phyloP scores from a whole-genome alignment of 2,113 vertebrate genomes.

The Oxygymnocypris stewartii region DNA sequence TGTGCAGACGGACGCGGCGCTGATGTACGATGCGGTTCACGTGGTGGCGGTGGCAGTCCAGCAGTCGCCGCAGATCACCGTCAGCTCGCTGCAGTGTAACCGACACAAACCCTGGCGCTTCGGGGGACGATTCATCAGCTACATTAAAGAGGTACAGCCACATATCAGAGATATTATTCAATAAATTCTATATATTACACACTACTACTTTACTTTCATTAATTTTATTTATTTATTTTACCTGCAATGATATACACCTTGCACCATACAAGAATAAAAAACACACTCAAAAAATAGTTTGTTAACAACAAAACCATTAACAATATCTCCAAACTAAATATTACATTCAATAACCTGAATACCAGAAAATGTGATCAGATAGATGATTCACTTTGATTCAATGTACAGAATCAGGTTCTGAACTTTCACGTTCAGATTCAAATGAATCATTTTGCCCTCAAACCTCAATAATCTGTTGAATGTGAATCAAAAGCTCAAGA shows the following conservation, averaged over 20 bases:
- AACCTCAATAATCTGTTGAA: background rate
- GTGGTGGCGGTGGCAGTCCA: conserved; percentile 96
- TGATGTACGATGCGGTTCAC: conserved; percentile 97
- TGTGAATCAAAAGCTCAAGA: background rate
- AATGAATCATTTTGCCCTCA: background rate
- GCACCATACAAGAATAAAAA: background rate
- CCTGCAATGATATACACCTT: background rate
- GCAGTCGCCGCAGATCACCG: conserved; percentile 97
- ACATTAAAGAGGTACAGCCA: conserved; percentile 92
- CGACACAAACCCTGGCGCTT: conserved; percentile 98
- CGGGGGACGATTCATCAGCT: conserved; percentile 91
- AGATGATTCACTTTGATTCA: background rate
- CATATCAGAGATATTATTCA: too few species aligned
- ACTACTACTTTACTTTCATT: too few species aligned
- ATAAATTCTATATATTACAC: too few species aligned
- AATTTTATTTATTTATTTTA: too few species aligned
- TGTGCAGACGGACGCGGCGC: conserved; percentile 91
- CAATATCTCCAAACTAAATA: background rate
- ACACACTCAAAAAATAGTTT: background rate
- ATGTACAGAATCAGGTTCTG: background rate
- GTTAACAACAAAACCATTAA: background rate
- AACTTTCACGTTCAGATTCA: background rate
- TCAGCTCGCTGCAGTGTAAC: conserved; percentile 96
- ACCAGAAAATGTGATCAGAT: too few species aligned
- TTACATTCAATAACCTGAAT: background rate